Evolutionary conservation across 1,140 invertebrate genomes (phyloP).

Genomic region (Lasioglossum baleicum): DNA sequence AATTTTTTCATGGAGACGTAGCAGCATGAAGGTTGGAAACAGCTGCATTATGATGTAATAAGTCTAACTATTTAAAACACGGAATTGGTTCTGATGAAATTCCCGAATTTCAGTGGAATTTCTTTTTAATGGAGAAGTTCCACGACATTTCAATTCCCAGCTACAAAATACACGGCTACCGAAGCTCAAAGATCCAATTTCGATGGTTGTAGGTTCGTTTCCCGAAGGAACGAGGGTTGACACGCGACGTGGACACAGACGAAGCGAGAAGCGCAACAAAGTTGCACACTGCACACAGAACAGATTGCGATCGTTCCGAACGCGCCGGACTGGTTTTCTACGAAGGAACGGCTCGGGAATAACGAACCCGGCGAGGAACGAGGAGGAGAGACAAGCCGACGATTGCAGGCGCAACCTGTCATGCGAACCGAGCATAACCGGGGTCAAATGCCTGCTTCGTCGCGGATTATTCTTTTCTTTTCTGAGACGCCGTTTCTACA

Average conservation of each 20-base stretch:
- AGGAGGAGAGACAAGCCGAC: neutral
- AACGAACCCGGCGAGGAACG: neutral
- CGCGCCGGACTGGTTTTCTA: neutral
- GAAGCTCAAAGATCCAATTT: neutral
- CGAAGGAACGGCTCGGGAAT: neutral
- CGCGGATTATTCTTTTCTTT: neutral
- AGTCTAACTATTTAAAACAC: too few relatives aligned
- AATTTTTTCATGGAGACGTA: too few relatives aligned
- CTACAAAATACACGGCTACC: neutral
- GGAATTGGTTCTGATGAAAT: too few relatives aligned
- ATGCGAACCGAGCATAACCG: neutral
- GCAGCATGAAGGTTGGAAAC: too few relatives aligned
- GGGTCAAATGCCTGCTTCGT: neutral
- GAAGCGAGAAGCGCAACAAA: neutral
- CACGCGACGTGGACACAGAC: neutral
- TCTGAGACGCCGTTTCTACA: neutral
- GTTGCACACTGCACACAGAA: neutral
- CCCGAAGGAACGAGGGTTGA: neutral
- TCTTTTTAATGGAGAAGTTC: too few relatives aligned
- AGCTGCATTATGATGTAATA: too few relatives aligned
- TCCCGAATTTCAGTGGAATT: too few relatives aligned
- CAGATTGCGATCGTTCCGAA: neutral
- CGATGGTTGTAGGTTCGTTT: neutral
- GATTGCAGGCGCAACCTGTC: neutral
- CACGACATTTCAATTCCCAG: neutral